phyloP scores from a whole-genome alignment of 2,888 invertebrate genomes.

The Cabera pusaria region DNA sequence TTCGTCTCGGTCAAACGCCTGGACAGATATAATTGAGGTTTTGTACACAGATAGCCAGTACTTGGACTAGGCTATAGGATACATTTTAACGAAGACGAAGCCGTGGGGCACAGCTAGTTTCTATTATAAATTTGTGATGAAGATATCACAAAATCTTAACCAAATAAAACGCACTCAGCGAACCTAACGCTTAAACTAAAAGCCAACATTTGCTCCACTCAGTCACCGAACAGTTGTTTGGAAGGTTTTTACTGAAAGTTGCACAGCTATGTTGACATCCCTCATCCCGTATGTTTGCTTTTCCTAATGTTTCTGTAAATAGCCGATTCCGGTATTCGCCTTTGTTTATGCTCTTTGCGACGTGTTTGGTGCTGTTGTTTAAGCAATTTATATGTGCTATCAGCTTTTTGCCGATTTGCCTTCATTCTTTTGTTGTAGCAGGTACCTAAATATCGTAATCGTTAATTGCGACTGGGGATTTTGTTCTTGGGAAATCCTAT shows the following conservation, averaged over 20 bases:
- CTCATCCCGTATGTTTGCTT: constrained; percentile 16
- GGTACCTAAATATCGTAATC: no score
- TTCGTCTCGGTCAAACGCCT: no score
- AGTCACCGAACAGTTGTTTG: constrained; percentile 14
- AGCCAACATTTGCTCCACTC: constrained; percentile 15
- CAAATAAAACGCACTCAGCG: constrained; percentile 7
- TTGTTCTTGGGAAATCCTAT: no score
- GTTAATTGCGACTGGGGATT: no score
- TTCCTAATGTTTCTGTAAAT: constrained; percentile 23
- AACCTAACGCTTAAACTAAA: constrained; percentile 9
- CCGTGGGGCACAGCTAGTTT: no score
- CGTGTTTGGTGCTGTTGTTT: constrained; percentile 7
- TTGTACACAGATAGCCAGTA: no score
- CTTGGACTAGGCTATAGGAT: no score
- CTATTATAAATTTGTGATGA: no score
- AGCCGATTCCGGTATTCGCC: constrained; percentile 9
- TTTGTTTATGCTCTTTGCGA: constrained; percentile 20
- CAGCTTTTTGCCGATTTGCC: not conserved
- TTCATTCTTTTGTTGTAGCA: no score
- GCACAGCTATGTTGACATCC: constrained; percentile 15
- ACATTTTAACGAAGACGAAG: no score
- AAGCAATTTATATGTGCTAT: not conserved
- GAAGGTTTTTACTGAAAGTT: constrained; percentile 15
- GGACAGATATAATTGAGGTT: no score
- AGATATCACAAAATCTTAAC: no score